Base-by-base conservation (phyloP, 2,113 vertebrate species). In the Sisor rabdophorus region DNA sequence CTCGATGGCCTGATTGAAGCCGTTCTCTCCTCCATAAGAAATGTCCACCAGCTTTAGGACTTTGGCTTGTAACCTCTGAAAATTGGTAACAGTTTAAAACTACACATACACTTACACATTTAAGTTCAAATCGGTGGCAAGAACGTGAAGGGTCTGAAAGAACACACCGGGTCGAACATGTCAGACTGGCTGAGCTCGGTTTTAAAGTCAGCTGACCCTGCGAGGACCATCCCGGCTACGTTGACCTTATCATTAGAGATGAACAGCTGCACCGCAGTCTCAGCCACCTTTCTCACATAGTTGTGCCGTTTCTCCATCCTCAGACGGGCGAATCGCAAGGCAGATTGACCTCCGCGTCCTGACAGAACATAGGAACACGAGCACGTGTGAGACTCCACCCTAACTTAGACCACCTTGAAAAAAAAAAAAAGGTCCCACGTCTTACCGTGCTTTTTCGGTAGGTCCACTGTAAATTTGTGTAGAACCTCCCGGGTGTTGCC, bases 391-490 rank as follows among this genome's bases (percentile, higher is more conserved):
- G 15, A 48, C 22, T 2, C 24, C 15, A 67, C 64, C 17, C 11
- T 16, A 24, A 8, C 63, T 50, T 4, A 9, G 64, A 48, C 22
- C 17, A 19, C 22, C 22, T 26, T 68, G 26, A 16, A 48, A 67
- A 19, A 64, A 20, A 8, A n/a, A 60, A 28, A 1, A 2, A 5
- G 19, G n/a, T 30, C 28, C 6, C 13, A 2, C 5, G 58, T 5
- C 68, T 77, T 94, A 99, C 97, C 97, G 30, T 99, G 97, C 88
- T 99, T 99, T 91, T 99, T 99, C 90, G 97, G 97, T 84, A 99
- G 93, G 91, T 99, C 97, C 93, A 99, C 97, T 83, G 97, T 99
- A 93, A 99, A 99, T 89, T 99, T 99, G 92, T 99, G 97, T 86
- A 99, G 91, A 82, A 99, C 97, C 91, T 99, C 97, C 87, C 97